These are phyloP conservation scores for Lucilia cuprina DNA, from an alignment of 1,140 invertebrate species.

Conservation along the genomic window DNA sequence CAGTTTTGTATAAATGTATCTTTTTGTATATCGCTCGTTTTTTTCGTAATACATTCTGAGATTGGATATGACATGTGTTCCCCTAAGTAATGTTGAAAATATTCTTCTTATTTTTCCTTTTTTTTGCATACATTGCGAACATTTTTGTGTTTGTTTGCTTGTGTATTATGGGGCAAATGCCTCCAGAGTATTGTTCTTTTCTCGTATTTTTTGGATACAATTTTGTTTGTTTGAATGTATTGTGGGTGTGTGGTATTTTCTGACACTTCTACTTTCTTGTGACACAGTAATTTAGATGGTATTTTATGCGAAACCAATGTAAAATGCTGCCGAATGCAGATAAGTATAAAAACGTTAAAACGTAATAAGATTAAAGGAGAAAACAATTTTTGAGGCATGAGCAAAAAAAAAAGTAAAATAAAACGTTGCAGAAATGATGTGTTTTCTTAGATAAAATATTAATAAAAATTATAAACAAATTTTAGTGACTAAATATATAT, in stretches of 20 bases:
- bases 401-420: too few relatives aligned
- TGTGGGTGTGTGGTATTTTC: neutral
- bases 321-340: neutral
- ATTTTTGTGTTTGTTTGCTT: neutral
- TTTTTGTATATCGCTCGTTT: neutral
- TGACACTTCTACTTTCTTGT: neutral
- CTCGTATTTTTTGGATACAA: too few relatives aligned
- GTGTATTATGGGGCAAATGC: neutral
- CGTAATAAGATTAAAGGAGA: too few relatives aligned
- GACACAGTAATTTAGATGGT: neutral
- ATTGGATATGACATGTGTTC: conserved; percentile 6
- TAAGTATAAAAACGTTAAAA: too few relatives aligned
- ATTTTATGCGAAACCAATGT: neutral
- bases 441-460: too few relatives aligned
- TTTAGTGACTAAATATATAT: too few relatives aligned
- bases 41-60: neutral
- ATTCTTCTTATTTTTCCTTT: neutral
- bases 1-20: neutral
- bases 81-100: neutral
- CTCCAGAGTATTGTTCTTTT: neutral
- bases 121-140: neutral
- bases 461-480: too few relatives aligned
- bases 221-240: too few relatives aligned
- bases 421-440: too few relatives aligned
- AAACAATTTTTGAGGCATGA: too few relatives aligned